Evolutionary conservation across 2,113 vertebrate species (phyloP).

Genomic region (Lepus europaeus): DNA sequence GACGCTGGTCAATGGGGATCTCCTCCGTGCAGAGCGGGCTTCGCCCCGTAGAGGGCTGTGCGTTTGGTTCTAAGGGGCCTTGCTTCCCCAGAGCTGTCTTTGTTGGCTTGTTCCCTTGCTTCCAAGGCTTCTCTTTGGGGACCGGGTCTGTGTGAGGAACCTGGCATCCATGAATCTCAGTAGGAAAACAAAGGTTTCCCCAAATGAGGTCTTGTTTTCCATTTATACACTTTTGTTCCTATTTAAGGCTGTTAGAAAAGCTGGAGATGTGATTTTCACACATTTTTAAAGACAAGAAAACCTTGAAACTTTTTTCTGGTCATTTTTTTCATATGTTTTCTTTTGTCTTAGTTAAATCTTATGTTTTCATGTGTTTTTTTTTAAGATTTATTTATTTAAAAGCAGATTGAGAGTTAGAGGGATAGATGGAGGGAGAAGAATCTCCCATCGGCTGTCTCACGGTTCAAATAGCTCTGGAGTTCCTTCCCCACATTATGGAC

Average conservation of each 20-base stretch:
- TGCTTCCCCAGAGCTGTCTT: slow-evolving; percentile 3
- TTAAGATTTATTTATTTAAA: no score
- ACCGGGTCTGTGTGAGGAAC: background rate
- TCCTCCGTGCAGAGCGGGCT: background rate
- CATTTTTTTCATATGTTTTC: background rate
- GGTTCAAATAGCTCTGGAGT: background rate
- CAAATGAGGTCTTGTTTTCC: background rate
- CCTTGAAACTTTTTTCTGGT: background rate
- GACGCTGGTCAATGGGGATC: background rate
- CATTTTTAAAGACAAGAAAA: slow-evolving; percentile 5
- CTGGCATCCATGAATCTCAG: background rate
- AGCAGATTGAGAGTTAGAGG: background rate
- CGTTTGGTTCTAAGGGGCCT: background rate
- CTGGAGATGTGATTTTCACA: background rate
- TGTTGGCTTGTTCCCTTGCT: background rate
- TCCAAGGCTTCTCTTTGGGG: background rate
- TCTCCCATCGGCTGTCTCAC: no score
- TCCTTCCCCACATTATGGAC: background rate
- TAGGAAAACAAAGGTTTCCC: background rate
- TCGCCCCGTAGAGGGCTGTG: background rate
- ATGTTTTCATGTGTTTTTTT: background rate
- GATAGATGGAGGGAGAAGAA: background rate
- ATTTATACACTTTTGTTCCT: background rate
- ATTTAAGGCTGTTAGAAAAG: slow-evolving; percentile 3
- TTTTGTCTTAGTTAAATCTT: background rate